phyloP scores from a whole-genome alignment of 2,113 vertebrate species.

The Galemys pyrenaicus region DNA sequence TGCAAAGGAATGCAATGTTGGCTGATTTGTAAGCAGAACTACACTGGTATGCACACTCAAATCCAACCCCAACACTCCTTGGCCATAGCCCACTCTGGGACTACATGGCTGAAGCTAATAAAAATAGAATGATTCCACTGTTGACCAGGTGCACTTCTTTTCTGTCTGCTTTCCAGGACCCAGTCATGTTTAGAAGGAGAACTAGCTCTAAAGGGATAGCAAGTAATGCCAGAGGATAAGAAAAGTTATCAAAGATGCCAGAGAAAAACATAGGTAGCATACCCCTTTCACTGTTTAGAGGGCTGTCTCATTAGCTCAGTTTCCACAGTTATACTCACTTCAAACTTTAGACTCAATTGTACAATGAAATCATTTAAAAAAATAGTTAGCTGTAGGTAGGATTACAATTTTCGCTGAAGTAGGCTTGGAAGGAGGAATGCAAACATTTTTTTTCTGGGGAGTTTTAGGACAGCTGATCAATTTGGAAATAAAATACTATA shows the following conservation, averaged over 20 bases:
- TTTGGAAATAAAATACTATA: constrained; percentile 21
- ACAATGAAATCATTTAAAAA: not conserved
- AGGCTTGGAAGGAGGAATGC: constrained; percentile 26
- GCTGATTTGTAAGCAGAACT: constrained; percentile 29
- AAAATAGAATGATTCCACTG: constrained; percentile 48
- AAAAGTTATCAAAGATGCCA: not conserved
- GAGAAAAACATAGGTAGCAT: not conserved
- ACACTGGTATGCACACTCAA: constrained; percentile 55
- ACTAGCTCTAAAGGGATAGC: not conserved
- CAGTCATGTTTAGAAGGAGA: not conserved
- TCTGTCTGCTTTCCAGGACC: not conserved
- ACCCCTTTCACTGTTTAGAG: not conserved
- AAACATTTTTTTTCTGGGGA: not conserved
- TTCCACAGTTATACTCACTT: constrained; percentile 5
- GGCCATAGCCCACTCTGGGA: constrained; percentile 16
- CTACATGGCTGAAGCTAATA: constrained; percentile 12
- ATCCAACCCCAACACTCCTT: constrained; percentile 26
- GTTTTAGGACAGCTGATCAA: constrained; percentile 13
- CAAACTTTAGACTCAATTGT: not conserved
- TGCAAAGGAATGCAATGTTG: constrained; percentile 65
- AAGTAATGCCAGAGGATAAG: not conserved
- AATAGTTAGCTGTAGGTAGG: not conserved
- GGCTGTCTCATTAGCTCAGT: not conserved
- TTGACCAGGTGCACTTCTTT: constrained; percentile 36
- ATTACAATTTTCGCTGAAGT: constrained; percentile 35